Base-by-base conservation (phyloP, 1,140 invertebrate species). In the Pectinophora gossypiella region DNA sequence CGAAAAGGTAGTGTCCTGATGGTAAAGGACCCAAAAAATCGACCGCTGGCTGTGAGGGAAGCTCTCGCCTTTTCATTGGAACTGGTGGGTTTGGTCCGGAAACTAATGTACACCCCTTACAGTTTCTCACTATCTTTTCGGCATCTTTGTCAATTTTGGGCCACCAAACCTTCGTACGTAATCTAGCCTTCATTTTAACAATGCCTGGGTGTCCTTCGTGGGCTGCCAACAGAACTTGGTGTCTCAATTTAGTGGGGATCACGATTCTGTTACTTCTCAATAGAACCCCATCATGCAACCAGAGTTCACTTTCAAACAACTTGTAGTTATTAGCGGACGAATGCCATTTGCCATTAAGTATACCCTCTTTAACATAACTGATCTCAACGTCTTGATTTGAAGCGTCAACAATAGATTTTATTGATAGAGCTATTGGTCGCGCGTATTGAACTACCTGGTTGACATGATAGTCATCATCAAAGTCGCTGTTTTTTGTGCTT, bases 131-230 rank as follows among this genome's bases (percentile, higher is more conserved):
- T 19, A 64, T 57, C 5, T 59, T 61, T 72, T 88, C 82, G 2
- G 73, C 76, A 10, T 89, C 76, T 43, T 64, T 61, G 54, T 91
- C 83, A 0, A 91, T 80, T 16, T 59, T 61, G 12, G 71, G 74
- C 87, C 87, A 91, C 42, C 42, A 19, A 7, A 44, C 42, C 15
- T 44, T 44, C 7, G 42, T 20, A 4, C 42, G 80, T 81, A 90
- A 5, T 88, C 69, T 65, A 89, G 71, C 52, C 68, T 91, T 91
- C 88, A 90, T 91, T 2, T 70, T 72, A 1, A 44, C 42, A 44
- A 44, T 44, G 7, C 42, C 42, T 1, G 5, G 42, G 10, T 44
- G 42, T 3, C 72, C 77, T 54, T 74, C 56, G 23, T 89, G 89
- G 5, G 80, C 71, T 3, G 67, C 55, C 12, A 51, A 15, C 27